A percentile compares a stretch with the other conserved stretches of the same genome.
phyloP scores from a whole-genome alignment of 2,888 invertebrate genomes.

The Diarsia brunnea region DNA sequence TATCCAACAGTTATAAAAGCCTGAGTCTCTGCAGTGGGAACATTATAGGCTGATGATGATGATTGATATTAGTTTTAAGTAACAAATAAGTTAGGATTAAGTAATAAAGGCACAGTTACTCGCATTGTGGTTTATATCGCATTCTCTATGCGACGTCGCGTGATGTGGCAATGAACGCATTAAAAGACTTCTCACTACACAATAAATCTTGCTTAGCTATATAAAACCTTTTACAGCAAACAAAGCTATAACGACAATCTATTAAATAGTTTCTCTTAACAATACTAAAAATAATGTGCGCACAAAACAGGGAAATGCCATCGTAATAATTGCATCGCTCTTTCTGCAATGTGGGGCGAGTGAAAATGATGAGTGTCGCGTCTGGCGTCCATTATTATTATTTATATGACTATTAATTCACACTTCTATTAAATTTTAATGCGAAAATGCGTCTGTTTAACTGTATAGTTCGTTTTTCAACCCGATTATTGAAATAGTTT shows the following conservation, averaged over 20 bases:
- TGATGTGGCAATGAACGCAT: too few species aligned
- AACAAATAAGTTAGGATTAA: too few species aligned
- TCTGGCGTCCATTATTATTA: constrained; percentile 43
- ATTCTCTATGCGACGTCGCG: too few species aligned
- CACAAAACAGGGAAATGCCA: constrained; percentile 28
- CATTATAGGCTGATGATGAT: too few species aligned
- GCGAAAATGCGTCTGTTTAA: not conserved
- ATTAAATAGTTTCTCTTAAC: constrained; percentile 24
- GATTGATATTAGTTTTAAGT: too few species aligned
- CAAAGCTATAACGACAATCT: not conserved
- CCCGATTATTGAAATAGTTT: not conserved
- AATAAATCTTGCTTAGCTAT: not conserved
- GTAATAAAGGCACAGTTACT: too few species aligned
- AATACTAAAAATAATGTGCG: constrained; percentile 33
- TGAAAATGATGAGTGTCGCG: constrained; percentile 35
- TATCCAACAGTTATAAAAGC: not conserved
- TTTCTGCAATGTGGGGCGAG: constrained; percentile 6
- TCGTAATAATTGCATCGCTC: constrained; percentile 41
- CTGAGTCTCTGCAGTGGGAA: too few species aligned
- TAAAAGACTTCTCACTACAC: not conserved
- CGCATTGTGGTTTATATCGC: too few species aligned
- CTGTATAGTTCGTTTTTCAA: not conserved
- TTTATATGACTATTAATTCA: constrained; percentile 38
- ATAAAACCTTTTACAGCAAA: constrained; percentile 17
- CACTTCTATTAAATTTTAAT: constrained; percentile 35